These are phyloP conservation scores for Tiliacea citrago DNA, from an alignment of 2,888 invertebrate species.

Conservation along the genomic window DNA sequence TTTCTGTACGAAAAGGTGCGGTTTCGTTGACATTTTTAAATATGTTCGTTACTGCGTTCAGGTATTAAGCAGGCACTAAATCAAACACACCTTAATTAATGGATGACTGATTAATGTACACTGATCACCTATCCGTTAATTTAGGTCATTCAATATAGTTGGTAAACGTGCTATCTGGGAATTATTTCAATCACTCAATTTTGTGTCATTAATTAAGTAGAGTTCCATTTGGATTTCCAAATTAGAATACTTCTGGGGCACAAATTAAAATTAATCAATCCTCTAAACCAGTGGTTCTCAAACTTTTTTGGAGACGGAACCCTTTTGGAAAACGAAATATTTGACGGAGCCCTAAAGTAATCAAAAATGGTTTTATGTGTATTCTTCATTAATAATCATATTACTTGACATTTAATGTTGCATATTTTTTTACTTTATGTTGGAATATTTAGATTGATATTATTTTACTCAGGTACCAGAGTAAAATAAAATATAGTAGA, in stretches of 20 bases:
- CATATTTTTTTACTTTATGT: too few species aligned
- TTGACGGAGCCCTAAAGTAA: too few species aligned
- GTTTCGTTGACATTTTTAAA: conserved; percentile 13
- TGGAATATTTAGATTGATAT: too few species aligned
- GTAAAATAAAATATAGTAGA: too few species aligned
- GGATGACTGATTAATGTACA: conserved; percentile 36
- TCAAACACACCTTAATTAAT: conserved; percentile 43
- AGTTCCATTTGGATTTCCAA: conserved; percentile 3
- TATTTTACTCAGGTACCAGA: too few species aligned
- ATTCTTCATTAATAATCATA: too few species aligned
- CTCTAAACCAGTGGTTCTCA: too few species aligned
- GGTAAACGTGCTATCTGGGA: conserved; percentile 4
- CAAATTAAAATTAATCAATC: background rate
- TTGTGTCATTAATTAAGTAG: conserved; percentile 14
- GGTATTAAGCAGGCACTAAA: conserved; percentile 17
- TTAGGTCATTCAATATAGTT: conserved; percentile 36
- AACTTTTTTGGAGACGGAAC: too few species aligned
- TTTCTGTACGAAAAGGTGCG: conserved; percentile 22
- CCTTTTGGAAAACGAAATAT: too few species aligned
- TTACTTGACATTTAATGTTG: too few species aligned
- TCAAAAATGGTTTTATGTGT: too few species aligned
- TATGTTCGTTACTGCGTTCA: conserved; percentile 11
- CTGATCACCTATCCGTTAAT: conserved; percentile 44
- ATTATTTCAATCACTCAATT: conserved; percentile 34
- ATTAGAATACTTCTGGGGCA: background rate